phyloP scores from a whole-genome alignment of 2,113 vertebrate species.

The Melanostigma gelatinosum region DNA sequence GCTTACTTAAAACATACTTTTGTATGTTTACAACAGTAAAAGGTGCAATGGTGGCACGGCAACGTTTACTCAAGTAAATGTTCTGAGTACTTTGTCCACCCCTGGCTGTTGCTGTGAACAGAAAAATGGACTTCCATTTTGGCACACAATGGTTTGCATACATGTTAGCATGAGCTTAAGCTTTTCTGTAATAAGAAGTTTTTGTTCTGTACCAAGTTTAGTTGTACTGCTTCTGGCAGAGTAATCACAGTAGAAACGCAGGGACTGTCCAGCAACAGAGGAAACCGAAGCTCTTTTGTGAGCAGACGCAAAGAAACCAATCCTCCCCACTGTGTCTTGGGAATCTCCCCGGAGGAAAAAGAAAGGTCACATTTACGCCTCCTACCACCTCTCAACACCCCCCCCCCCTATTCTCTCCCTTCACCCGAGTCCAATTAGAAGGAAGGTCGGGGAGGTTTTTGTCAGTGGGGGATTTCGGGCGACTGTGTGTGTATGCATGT shows the following conservation, averaged over 20 bases:
- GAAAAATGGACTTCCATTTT: neutral
- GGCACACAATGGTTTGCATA: constrained; percentile 3
- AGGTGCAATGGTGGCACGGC: neutral
- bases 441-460: constrained; percentile 76
- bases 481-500: constrained; percentile 34
- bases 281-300: constrained; percentile 64
- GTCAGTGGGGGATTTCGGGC: constrained; percentile 59
- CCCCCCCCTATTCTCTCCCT: constrained; percentile 51
- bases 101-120: neutral
- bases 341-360: constrained; percentile 67
- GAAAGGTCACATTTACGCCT: constrained; percentile 69
- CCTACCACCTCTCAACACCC: constrained; percentile 41
- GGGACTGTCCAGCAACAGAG: constrained; percentile 34
- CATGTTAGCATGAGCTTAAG: neutral
- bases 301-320: constrained; percentile 54
- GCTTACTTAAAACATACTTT: too few relatives aligned
- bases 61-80: neutral
- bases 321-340: constrained; percentile 72
- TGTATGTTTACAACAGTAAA: neutral
- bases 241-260: constrained; percentile 21
- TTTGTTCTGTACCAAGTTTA: neutral
- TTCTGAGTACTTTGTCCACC: neutral
- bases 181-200: neutral
- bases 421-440: constrained; percentile 81
- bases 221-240: neutral